Evolutionary conservation across 2,113 vertebrate genomes (phyloP), one percentile per base, ranked within the genome.

Genomic region (Tylochromis polylepis): DNA sequence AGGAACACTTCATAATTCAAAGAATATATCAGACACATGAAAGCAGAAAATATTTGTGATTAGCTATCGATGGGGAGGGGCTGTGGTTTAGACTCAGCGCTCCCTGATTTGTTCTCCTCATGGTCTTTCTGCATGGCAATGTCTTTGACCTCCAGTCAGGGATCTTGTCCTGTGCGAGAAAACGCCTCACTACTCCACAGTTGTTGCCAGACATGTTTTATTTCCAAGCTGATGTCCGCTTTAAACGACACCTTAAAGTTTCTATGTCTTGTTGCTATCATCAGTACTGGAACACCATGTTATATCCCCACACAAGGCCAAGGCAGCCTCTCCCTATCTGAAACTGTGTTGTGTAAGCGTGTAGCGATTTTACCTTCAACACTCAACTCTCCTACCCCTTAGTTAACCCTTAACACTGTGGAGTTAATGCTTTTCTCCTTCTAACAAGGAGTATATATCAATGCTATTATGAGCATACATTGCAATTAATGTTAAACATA

Each of bases 101-200:
- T n/a, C n/a, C n/a, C n/a, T n/a, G n/a, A n/a, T n/a, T n/a, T n/a
- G n/a, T n/a, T n/a, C n/a, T n/a, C n/a, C n/a, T n/a, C n/a, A n/a
- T n/a, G n/a, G n/a, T n/a, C n/a, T n/a, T n/a, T n/a, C n/a, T n/a
- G n/a, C n/a, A n/a, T n/a, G n/a, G n/a, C n/a, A n/a, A n/a, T n/a
- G n/a, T n/a, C n/a, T n/a, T n/a, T n/a, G n/a, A n/a, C n/a, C n/a
- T n/a, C n/a, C n/a, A n/a, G n/a, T n/a, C n/a, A n/a, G n/a, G n/a
- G n/a, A n/a, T n/a, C 0, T 0, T 5, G 11, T n/a, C 20, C 20
- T 65, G n/a, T 65, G 20, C 7, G 2, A 65, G 20, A n/a, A 65
- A 65, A 65, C 34, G 38, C 18, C 2, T 1, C 31, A 3, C 60
- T 65, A 65, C 34, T 65, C 31, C 12, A 31, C 60, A 65, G 59